These are phyloP conservation scores for Nymphicus hollandicus DNA, from an alignment of 2,113 vertebrate genomes.

Conservation along the genomic window DNA sequence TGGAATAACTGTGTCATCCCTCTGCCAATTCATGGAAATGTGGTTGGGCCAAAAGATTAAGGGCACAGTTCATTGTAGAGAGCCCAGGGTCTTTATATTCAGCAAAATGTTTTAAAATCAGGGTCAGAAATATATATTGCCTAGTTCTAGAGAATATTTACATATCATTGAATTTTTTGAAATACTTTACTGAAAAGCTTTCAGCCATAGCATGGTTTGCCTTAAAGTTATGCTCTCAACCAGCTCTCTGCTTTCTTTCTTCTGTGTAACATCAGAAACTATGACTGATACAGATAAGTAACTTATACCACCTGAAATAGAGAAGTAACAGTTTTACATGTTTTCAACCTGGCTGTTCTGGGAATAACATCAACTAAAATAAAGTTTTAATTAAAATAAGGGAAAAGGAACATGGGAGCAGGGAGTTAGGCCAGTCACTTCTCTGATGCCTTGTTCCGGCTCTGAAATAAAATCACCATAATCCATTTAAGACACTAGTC, in stretches of 20 bases:
- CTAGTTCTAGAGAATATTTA: background rate
- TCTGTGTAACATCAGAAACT: background rate
- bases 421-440: background rate
- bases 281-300: background rate
- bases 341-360: background rate
- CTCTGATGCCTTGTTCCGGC: background rate
- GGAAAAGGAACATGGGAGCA: background rate
- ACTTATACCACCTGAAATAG: background rate
- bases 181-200: background rate
- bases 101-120: background rate
- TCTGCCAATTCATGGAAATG: background rate
- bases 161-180: background rate
- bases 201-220: background rate
- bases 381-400: background rate
- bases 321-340: background rate
- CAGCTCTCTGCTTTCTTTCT: background rate
- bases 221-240: background rate
- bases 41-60: background rate
- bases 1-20: background rate
- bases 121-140: background rate
- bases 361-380: background rate
- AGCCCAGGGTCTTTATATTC: background rate
- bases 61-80: background rate
- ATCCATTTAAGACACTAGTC: background rate
- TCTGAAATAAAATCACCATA: background rate